phyloP scores from a whole-genome alignment of 2,113 vertebrate genomes.

The Cebidichthys violaceus region DNA sequence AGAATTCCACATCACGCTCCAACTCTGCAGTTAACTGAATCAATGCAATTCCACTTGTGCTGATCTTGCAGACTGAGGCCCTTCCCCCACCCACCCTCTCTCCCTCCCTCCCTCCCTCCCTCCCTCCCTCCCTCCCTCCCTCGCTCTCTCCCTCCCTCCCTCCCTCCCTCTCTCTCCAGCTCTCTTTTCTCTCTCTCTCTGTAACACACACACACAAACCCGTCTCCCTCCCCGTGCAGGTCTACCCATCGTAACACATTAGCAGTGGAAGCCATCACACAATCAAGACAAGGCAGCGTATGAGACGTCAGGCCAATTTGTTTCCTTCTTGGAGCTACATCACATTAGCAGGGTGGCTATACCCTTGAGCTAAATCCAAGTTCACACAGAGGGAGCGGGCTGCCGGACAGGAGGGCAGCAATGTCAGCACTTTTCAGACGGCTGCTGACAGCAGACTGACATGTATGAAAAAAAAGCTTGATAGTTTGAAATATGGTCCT shows the following conservation, averaged over 20 bases:
- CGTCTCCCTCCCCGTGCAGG: constrained; percentile 65
- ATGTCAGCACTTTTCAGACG: constrained; percentile 81
- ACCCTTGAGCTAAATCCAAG: constrained; percentile 85
- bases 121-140: constrained; percentile 56
- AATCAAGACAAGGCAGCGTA: constrained; percentile 82
- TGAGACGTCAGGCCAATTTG: constrained; percentile 84
- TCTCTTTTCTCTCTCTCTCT: constrained; percentile 19
- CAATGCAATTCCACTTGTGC: constrained; percentile 86
- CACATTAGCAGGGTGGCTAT: constrained; percentile 79
- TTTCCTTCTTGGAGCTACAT: constrained; percentile 80
- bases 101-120: constrained; percentile 24
- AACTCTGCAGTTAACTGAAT: constrained; percentile 86
- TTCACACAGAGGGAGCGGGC: constrained; percentile 77
- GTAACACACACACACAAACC: constrained; percentile 34
- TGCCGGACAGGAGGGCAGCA: constrained; percentile 75
- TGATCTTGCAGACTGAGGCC: constrained; percentile 83
- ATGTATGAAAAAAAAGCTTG: constrained; percentile 66
- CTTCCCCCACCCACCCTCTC: constrained; percentile 74
- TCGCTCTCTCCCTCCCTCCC: constrained; percentile 8
- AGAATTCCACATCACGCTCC: constrained; percentile 83
- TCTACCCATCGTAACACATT: constrained; percentile 83
- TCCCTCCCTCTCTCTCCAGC: constrained; percentile 54
- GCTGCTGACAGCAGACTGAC: constrained; percentile 79
- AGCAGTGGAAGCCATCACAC: constrained; percentile 80
- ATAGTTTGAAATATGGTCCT: constrained; percentile 65